Evolutionary conservation across 2,797 vertebrate species (phyloP).

Genomic region (Neoniphon sammara): DNA sequence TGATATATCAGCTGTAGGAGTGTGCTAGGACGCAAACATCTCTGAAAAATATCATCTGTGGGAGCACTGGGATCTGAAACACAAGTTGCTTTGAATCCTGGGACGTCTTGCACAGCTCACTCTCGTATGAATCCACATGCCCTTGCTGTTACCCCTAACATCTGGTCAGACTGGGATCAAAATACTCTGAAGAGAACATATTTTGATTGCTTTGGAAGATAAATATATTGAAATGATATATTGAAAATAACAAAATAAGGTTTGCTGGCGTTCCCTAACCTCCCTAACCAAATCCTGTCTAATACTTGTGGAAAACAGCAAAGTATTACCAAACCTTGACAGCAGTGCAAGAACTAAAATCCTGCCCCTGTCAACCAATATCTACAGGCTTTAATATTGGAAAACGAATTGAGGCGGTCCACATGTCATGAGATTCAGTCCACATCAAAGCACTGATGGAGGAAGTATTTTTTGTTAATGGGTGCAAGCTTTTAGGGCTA

Average conservation of each 20-base stretch:
- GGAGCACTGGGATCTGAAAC: conserved; percentile 29
- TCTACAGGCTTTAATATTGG: not conserved
- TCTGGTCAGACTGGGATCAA: conserved; percentile 20
- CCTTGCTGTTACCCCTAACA: conserved; percentile 10
- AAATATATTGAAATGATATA: not conserved
- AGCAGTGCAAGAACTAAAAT: not conserved
- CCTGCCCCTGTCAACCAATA: not conserved
- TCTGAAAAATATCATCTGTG: not conserved
- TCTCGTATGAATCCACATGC: conserved; percentile 12
- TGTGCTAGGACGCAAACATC: conserved; percentile 9
- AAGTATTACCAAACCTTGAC: not conserved
- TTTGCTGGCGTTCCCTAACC: not conserved
- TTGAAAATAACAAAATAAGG: conserved; percentile 1
- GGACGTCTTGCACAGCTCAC: conserved; percentile 26
- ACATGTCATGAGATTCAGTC: conserved; percentile 16
- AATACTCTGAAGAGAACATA: conserved; percentile 7
- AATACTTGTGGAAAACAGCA: conserved; percentile 8
- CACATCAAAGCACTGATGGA: conserved; percentile 24
- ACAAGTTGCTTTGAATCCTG: conserved; percentile 46
- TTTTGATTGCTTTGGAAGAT: conserved; percentile 11
- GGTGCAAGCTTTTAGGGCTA: conserved; percentile 52
- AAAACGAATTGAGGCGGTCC: conserved; percentile 7
- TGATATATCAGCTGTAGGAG: conserved; percentile 62
- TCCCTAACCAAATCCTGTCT: not conserved
- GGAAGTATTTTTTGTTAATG: conserved; percentile 55